These are phyloP conservation scores for Siniperca scherzeri DNA, from an alignment of 2,797 vertebrate species.

Conservation along the genomic window DNA sequence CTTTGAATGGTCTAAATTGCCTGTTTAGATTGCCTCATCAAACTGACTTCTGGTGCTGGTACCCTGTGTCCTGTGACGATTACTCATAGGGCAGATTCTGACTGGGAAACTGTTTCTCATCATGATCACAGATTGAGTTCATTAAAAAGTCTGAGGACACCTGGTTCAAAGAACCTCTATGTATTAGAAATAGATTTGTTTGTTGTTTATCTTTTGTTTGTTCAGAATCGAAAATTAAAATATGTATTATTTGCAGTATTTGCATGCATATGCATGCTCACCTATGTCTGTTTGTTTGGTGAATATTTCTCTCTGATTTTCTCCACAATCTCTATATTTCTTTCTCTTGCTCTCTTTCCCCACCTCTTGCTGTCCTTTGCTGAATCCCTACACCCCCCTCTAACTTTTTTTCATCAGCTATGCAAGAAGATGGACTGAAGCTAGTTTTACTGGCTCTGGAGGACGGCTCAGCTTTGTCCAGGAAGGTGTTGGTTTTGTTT, in stretches of 20 bases:
- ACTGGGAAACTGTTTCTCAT: constrained; percentile 79
- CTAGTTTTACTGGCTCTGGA: constrained; percentile 95
- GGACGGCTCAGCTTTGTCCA: constrained; percentile 95
- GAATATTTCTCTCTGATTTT: constrained; percentile 7
- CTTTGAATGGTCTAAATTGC: not conserved
- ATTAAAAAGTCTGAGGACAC: constrained; percentile 77
- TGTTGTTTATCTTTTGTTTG: not conserved
- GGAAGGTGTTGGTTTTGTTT: constrained; percentile 97
- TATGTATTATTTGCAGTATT: not conserved
- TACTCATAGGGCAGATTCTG: constrained; percentile 99
- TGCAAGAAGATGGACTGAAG: constrained; percentile 97
- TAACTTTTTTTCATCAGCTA: constrained; percentile 82
- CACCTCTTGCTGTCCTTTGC: not conserved
- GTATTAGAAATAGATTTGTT: constrained; percentile 1
- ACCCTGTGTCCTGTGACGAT: constrained; percentile 89
- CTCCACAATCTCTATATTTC: not conserved
- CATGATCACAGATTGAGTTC: constrained; percentile 80
- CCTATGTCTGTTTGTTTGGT: constrained; percentile 5
- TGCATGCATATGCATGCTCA: not conserved
- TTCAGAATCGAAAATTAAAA: not conserved
- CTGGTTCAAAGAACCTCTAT: not conserved
- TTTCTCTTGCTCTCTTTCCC: not conserved
- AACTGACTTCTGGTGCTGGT: constrained; percentile 30
- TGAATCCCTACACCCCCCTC: not conserved
- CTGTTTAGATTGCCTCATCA: constrained; percentile 32